phyloP scores from a whole-genome alignment of 2,888 invertebrate species.

The Andrena marginata region DNA sequence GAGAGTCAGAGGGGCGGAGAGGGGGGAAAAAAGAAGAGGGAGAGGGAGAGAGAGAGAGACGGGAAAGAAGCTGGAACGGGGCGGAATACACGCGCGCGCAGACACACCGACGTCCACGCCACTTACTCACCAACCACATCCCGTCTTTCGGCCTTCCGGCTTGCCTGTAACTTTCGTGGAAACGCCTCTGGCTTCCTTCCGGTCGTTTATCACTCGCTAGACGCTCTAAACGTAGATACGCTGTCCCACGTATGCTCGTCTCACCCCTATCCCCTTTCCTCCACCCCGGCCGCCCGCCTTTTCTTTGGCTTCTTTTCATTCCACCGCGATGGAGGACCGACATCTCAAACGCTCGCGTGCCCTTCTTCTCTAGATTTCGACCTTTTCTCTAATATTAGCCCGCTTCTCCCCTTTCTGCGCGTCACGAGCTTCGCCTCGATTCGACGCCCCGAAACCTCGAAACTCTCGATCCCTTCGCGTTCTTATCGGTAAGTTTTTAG shows the following conservation, averaged over 20 bases:
- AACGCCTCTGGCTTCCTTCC: conserved; percentile 81
- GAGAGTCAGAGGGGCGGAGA: conserved; percentile 44
- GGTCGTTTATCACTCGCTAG: conserved; percentile 80
- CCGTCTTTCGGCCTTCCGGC: conserved; percentile 76
- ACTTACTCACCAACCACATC: conserved; percentile 75
- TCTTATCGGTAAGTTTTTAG: too few species aligned
- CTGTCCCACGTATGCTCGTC: conserved; percentile 52
- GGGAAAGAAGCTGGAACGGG: conserved; percentile 32
- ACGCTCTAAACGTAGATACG: conserved; percentile 63
- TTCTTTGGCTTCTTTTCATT: conserved; percentile 4
- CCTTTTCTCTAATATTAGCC: conserved; percentile 52
- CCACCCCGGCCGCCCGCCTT: background rate
- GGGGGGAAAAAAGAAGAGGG: conserved; percentile 37
- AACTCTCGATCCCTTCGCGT: background rate
- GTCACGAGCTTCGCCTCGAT: background rate
- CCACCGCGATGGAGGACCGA: background rate
- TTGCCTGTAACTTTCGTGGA: conserved; percentile 77
- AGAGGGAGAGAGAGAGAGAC: conserved; percentile 42
- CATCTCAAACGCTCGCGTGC: conserved; percentile 8
- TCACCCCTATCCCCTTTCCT: conserved; percentile 21
- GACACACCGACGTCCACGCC: conserved; percentile 46
- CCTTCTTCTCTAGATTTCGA: conserved; percentile 37
- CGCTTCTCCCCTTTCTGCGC: conserved; percentile 1
- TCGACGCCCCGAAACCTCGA: background rate
- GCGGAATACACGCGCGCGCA: conserved; percentile 39